These are phyloP conservation scores for Arothron firmamentum DNA, from an alignment of 2,113 vertebrate genomes.

Conservation along the genomic window DNA sequence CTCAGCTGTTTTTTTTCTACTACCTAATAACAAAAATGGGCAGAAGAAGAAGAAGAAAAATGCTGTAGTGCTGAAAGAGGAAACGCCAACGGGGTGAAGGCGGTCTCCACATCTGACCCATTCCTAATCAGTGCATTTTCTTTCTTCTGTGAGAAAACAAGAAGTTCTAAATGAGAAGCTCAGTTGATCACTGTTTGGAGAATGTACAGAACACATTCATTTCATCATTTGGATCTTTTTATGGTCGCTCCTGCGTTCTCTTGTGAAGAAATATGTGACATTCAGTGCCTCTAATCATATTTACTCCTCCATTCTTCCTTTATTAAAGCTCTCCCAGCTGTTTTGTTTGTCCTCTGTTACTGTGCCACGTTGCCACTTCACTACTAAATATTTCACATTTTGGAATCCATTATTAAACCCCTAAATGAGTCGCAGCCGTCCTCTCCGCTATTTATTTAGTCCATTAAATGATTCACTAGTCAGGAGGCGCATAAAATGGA, in stretches of 20 bases:
- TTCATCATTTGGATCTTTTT: too few relatives aligned
- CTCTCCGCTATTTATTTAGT: constrained; percentile 62
- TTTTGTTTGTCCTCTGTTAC: constrained; percentile 61
- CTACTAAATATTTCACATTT: constrained; percentile 72
- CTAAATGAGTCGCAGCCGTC: constrained; percentile 57
- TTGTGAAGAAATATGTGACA: constrained; percentile 15
- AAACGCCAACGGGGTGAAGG: too few relatives aligned
- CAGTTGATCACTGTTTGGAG: too few relatives aligned
- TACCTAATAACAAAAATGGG: too few relatives aligned
- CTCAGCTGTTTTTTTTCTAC: too few relatives aligned
- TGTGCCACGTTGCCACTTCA: constrained; percentile 38
- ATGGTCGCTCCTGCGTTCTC: constrained; percentile 4
- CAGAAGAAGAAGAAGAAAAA: too few relatives aligned
- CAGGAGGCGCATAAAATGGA: constrained; percentile 39
- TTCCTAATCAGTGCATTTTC: too few relatives aligned
- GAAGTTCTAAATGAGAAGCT: too few relatives aligned
- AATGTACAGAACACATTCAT: too few relatives aligned
- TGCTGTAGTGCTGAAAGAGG: too few relatives aligned
- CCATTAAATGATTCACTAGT: constrained; percentile 62
- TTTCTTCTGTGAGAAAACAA: too few relatives aligned
- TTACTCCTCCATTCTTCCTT: background rate
- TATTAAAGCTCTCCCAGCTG: constrained; percentile 17
- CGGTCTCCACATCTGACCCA: too few relatives aligned
- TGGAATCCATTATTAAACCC: constrained; percentile 73
- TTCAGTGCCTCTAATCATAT: constrained; percentile 2